Evolutionary conservation across 2,888 invertebrate species (phyloP), one percentile per base, ranked within the genome.

Genomic region (Cataglyphis cursor): DNA sequence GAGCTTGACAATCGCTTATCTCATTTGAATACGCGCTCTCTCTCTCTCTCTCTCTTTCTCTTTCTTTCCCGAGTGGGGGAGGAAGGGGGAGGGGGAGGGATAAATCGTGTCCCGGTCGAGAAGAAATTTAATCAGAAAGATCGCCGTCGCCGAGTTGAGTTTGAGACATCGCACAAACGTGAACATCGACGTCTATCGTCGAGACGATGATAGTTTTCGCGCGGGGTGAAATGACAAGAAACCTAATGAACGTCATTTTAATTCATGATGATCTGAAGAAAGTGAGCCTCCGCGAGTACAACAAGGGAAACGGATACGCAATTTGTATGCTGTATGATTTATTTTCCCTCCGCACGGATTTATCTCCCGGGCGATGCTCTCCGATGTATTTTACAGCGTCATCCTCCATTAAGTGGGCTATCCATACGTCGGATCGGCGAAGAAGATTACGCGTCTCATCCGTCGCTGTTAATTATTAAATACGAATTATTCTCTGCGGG

Each of bases 321-420:
- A 88, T 90, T 88, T 81, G 72, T 85, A 87, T 74, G 54, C 51
- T 35, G 82, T 83, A 88, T 90, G 89, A 90, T 90, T 90, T 90
- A 90, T 90, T 85, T 85, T 86, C 85, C 62, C 80, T 82, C 65
- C 64, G 51, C 64, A 62, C 64, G 86, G 82, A 90, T 88, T 89
- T 83, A 88, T 90, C 88, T 85, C 83, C 83, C 87, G 65, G 81
- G 48, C 83, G 86, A 57, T 78, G 78, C 54, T 72, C 78, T 64
- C 73, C 28, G 85, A 64, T 84, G 86, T 84, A 89, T 87, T 89
- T 87, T 84, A 87, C 89, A 68, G 81, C 89, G 89, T 89, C 89
- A 89, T 86, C 82, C 66, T 86, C 89, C 82, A 89, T 89, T 87
- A 87, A 84, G 81, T 66, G 41, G 72, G 80, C 84, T 83, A 85